phyloP scores from a whole-genome alignment of 2,797 vertebrate species.

The Petrocephalus sullivani region DNA sequence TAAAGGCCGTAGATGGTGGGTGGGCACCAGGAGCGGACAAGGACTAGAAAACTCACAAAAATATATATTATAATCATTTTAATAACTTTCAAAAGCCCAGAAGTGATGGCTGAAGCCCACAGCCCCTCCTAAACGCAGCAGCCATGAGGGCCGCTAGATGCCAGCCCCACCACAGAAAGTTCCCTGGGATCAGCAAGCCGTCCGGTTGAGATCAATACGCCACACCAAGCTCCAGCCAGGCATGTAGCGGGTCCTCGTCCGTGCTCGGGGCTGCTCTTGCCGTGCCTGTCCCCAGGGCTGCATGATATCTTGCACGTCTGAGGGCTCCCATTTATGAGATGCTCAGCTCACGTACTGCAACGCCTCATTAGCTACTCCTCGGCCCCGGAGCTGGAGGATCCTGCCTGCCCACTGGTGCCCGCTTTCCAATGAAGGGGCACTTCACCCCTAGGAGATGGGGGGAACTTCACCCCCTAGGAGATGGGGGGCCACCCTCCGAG shows the following conservation, averaged over 20 bases:
- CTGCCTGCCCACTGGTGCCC: neutral
- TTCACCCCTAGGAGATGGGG: neutral
- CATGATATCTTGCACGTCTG: too few relatives aligned
- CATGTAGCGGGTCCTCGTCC: neutral
- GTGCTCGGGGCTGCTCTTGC: neutral
- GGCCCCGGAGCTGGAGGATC: neutral
- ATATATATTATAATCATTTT: neutral
- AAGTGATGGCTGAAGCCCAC: neutral
- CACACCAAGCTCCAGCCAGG: too few relatives aligned
- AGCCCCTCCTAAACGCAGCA: too few relatives aligned
- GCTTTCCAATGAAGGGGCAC: neutral
- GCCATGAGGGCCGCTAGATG: too few relatives aligned
- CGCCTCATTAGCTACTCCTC: neutral
- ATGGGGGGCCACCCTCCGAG: neutral
- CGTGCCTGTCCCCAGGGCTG: neutral
- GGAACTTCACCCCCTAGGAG: neutral
- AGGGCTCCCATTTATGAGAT: neutral
- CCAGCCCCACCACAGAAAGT: too few relatives aligned
- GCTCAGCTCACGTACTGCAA: neutral
- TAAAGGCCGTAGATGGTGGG: constrained; percentile 16
- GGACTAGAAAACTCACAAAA: neutral
- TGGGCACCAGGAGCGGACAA: neutral
- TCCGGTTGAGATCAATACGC: too few relatives aligned
- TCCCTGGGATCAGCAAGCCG: too few relatives aligned
- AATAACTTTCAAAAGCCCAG: neutral